A percentile compares a stretch with the other conserved stretches of the same genome.
phyloP scores from a whole-genome alignment of 2,888 invertebrate genomes.

The Drosophila ustulata region DNA sequence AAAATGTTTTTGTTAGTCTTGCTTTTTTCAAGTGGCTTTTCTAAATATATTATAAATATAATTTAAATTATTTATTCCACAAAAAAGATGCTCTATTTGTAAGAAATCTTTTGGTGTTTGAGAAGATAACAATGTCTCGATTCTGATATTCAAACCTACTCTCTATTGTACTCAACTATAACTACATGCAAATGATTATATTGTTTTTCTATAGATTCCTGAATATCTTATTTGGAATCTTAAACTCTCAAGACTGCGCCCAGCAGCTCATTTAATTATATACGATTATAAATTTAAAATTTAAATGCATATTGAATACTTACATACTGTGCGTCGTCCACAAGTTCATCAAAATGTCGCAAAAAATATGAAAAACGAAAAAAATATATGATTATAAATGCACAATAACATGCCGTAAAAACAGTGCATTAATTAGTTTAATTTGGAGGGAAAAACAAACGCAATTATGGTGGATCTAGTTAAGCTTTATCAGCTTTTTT shows the following conservation, averaged over 20 bases:
- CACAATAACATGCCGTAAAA: background rate
- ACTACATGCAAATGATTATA: too few species aligned
- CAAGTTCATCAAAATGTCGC: background rate
- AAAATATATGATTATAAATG: slow-evolving; percentile 8
- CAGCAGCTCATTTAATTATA: background rate
- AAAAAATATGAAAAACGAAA: slow-evolving; percentile 20
- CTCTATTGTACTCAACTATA: too few species aligned
- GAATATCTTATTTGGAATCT: background rate
- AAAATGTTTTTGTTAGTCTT: too few species aligned
- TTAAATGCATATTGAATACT: background rate
- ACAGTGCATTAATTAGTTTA: background rate
- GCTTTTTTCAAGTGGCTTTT: too few species aligned
- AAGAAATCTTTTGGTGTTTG: too few species aligned
- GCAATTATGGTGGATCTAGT: slow-evolving; percentile 33
- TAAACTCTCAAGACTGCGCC: background rate
- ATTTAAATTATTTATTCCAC: too few species aligned
- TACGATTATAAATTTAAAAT: background rate
- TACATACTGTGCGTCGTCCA: slow-evolving; percentile 9
- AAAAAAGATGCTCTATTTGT: too few species aligned
- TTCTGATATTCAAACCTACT: too few species aligned
- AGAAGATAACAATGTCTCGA: too few species aligned
- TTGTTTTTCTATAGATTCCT: too few species aligned
- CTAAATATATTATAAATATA: too few species aligned
- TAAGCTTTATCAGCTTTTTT: slow-evolving; percentile 56
- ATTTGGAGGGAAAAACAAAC: slow-evolving; percentile 39